A percentile compares a stretch with the other conserved stretches of the same genome.
Conservation (phyloP, 1,140 invertebrate genomes). For the Rhyzopertha dominica region DNA sequence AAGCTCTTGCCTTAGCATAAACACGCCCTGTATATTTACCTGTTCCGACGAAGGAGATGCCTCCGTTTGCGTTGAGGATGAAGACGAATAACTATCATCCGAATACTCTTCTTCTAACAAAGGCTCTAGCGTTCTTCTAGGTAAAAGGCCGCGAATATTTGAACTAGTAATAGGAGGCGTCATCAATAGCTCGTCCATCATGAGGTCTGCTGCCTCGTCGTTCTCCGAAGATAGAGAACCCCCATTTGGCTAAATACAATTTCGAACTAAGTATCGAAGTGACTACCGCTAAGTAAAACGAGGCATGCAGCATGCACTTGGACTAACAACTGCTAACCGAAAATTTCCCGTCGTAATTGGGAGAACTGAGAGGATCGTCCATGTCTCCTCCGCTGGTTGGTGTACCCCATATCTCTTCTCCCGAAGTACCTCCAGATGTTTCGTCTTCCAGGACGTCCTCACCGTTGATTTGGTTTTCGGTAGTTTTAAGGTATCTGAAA, state of each 20-base stretch:
- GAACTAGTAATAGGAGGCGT: conserved; percentile 62
- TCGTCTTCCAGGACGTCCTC: conserved; percentile 57
- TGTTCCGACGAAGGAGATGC: conserved; percentile 52
- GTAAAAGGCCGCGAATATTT: conserved; percentile 57
- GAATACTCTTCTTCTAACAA: conserved; percentile 62
- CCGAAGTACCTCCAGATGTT: conserved; percentile 71
- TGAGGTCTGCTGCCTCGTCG: conserved; percentile 62
- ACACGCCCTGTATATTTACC: no score
- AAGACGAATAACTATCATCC: conserved; percentile 45
- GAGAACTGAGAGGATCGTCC: conserved; percentile 60
- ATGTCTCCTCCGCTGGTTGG: conserved; percentile 76
- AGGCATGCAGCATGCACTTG: conserved; percentile 4
- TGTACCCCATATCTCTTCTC: conserved; percentile 80
- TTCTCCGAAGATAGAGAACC: conserved; percentile 58
- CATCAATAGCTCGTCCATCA: conserved; percentile 68
- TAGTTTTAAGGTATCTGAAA: conserved; percentile 43
- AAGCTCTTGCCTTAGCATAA: no score
- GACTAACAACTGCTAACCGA: conserved; percentile 49
- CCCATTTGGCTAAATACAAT: conserved; percentile 32
- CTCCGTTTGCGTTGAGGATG: conserved; percentile 47
- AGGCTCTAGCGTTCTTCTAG: conserved; percentile 61
- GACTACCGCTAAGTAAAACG: background rate
- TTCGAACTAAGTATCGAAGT: background rate
- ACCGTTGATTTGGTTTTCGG: conserved; percentile 48
- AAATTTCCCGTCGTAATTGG: conserved; percentile 58